Evolutionary conservation across 2,888 invertebrate species (phyloP).

Genomic region (Sympetrum striolatum): DNA sequence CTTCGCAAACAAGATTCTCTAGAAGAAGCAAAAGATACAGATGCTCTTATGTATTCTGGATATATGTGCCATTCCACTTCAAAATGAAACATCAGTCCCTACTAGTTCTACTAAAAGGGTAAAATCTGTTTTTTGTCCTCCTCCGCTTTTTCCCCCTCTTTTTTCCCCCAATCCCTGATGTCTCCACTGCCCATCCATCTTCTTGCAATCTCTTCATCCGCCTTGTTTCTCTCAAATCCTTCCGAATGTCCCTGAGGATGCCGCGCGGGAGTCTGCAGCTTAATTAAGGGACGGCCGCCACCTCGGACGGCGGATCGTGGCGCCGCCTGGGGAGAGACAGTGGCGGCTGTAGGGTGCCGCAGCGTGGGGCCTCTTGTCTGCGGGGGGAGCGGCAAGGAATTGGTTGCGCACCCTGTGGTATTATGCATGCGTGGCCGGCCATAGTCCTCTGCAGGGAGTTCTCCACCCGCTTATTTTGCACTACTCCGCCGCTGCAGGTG

Average conservation of each 20-base stretch:
- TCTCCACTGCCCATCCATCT: not conserved
- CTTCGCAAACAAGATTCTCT: no score
- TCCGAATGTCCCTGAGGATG: not conserved
- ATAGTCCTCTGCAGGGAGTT: not conserved
- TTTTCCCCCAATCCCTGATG: not conserved
- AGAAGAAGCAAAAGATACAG: no score
- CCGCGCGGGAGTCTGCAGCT: not conserved
- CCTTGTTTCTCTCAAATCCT: not conserved
- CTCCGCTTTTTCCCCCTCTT: not conserved
- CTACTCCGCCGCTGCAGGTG: not conserved
- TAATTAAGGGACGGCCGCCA: not conserved
- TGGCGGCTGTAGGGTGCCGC: not conserved
- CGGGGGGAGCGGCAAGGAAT: not conserved
- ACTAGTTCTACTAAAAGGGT: not conserved
- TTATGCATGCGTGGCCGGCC: constrained; percentile 15
- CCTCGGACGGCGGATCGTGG: not conserved
- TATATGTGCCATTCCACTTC: no score
- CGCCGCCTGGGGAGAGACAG: not conserved
- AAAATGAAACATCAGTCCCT: not conserved
- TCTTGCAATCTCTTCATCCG: not conserved
- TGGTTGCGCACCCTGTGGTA: not conserved
- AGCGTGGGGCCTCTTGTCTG: not conserved
- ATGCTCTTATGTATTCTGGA: no score
- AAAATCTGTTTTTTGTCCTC: not conserved
- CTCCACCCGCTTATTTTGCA: not conserved